Conservation (phyloP, 2,113 vertebrate genomes). For the Macquaria australasica region DNA sequence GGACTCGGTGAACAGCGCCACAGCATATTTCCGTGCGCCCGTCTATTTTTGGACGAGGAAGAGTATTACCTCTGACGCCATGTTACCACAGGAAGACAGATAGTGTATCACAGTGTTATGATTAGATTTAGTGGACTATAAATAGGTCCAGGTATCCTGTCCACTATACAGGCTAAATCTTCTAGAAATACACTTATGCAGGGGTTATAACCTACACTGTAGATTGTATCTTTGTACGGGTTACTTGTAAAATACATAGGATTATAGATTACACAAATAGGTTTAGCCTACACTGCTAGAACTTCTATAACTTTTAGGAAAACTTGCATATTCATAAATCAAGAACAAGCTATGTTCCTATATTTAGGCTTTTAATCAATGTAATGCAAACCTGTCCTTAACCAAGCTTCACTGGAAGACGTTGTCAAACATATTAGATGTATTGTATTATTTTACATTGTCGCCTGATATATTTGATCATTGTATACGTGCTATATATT, state of each 20-base stretch:
- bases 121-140: slow-evolving; percentile 5
- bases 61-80: slow-evolving; percentile 33
- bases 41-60: slow-evolving; percentile 68
- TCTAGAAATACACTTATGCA: background rate
- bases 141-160: slow-evolving; percentile 2
- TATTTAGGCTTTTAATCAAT: background rate
- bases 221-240: background rate
- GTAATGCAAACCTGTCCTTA: background rate
- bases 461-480: background rate
- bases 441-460: background rate
- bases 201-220: background rate
- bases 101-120: slow-evolving; percentile 4
- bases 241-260: background rate
- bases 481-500: background rate
- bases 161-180: background rate
- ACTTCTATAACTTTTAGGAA: background rate
- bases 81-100: slow-evolving; percentile 30
- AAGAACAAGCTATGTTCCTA: background rate
- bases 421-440: background rate
- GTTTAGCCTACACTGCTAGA: background rate
- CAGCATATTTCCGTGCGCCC: slow-evolving; percentile 53
- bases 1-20: slow-evolving; percentile 23
- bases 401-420: background rate
- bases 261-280: background rate
- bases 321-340: background rate